Conservation (phyloP, 2,888 invertebrate genomes). For the Ashinkailepas kermadecensis region DNA sequence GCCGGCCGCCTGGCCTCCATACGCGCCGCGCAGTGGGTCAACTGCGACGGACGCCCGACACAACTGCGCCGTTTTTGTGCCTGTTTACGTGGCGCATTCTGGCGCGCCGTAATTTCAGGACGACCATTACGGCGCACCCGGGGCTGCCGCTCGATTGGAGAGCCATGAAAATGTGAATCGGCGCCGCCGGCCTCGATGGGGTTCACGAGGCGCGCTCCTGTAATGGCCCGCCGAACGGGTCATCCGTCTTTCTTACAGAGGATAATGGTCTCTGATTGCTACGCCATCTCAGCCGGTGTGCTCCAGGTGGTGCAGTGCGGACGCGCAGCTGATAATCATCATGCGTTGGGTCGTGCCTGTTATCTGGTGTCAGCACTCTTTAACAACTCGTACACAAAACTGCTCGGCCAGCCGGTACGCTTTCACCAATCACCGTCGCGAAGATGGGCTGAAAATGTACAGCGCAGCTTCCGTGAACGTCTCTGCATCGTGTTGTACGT, state of each 20-base stretch:
- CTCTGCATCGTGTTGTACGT: no score
- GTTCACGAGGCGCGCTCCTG: neutral
- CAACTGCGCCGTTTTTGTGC: neutral
- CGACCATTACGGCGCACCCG: neutral
- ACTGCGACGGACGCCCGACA: neutral
- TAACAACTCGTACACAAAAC: neutral
- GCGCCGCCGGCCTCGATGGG: neutral
- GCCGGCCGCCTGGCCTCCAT: neutral
- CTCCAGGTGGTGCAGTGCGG: neutral
- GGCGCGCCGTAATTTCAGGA: neutral
- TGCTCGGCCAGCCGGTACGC: no score
- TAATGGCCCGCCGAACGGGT: neutral
- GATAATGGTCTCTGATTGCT: neutral
- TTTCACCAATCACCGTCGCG: no score
- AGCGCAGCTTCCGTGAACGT: no score
- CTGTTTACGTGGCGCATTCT: neutral
- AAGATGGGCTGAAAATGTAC: no score
- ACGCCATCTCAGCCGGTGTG: neutral
- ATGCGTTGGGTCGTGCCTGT: neutral
- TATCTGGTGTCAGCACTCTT: neutral
- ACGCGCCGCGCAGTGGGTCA: neutral
- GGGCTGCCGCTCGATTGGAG: neutral
- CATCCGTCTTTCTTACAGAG: neutral
- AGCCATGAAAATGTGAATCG: neutral
- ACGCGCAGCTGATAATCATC: neutral